Evolutionary conservation across 2,113 vertebrate species (phyloP), one percentile per base, ranked within the genome.

Genomic region (Bambusicola thoracicus): DNA sequence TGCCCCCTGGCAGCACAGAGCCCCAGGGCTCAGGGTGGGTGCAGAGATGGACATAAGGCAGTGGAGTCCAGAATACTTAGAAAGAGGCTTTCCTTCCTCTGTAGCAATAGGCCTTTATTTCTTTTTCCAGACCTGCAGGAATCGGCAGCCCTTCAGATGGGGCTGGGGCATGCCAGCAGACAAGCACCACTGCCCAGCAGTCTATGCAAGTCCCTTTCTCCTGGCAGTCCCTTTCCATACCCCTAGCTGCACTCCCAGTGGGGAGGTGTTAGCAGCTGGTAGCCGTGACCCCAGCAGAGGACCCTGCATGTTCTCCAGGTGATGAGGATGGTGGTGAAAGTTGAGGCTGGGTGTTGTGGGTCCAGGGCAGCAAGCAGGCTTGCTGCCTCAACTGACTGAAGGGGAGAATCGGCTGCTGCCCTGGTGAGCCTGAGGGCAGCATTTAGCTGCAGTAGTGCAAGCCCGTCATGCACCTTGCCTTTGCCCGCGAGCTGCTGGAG

Each of bases 191-290:
- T 66, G 65, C 48, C 49, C 48, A 12, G 78, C 48, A 18, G 75
- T 94, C 95, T 95, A 63, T 95, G 96, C 96, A 92, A 87, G 88
- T 49, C 30, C 29, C 46, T 24, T 30, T 6, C 46, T 61, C 58
- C 59, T 62, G 59, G 34, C 5, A 14, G 34, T 25, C 59, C 59
- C 59, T 11, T 25, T 11, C 59, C 2, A 11, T 38, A 9, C 43
- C 65, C 0, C 0, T 32, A n/a, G 51, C 16, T 62, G 19, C 10
- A 40, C 38, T 68, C 53, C 38, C 4, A 3, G 70, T 62, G 72
- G 30, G 55, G 32, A 82, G 14, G 69, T 49, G 24, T 29, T 46
- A 61, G 48, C 30, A 56, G 81, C 55, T 38, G 34, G 30, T 4
- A 75, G 12, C 11, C 20, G 16, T 43, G 40, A 62, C 19, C n/a